A percentile compares a stretch with the other conserved stretches of the same genome.
phyloP scores from a whole-genome alignment of 2,797 vertebrate species.

The Eurystomus glaucurus region DNA sequence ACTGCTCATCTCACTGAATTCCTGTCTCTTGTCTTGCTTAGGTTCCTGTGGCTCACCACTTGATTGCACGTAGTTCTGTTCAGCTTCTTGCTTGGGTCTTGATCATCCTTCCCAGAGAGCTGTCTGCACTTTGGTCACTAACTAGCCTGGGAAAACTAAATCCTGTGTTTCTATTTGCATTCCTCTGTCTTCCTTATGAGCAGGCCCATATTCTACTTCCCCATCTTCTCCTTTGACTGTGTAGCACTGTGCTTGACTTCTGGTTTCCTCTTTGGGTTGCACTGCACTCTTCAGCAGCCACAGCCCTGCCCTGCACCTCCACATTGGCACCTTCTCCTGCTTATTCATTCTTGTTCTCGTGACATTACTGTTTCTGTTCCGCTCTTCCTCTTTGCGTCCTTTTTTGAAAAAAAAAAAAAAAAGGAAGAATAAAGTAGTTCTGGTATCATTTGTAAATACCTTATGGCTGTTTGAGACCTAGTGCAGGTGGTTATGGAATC shows the following conservation, averaged over 20 bases:
- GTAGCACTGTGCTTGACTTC: background rate
- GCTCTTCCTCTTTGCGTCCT: background rate
- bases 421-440: background rate
- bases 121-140: background rate
- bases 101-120: background rate
- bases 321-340: background rate
- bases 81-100: background rate
- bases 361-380: background rate
- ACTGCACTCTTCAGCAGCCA: background rate
- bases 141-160: background rate
- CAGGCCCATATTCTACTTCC: background rate
- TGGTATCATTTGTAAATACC: background rate
- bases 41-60: background rate
- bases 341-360: background rate
- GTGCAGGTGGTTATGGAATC: background rate
- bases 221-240: background rate
- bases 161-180: background rate
- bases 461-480: background rate
- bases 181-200: background rate
- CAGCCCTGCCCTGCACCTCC: background rate
- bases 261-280: background rate
- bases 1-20: background rate
- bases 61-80: background rate
- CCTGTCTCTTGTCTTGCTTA: background rate
- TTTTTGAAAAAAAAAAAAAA: background rate